A percentile compares a stretch with the other conserved stretches of the same genome.
phyloP scores from a whole-genome alignment of 2,113 vertebrate genomes.

The Lepisosteus osseus region DNA sequence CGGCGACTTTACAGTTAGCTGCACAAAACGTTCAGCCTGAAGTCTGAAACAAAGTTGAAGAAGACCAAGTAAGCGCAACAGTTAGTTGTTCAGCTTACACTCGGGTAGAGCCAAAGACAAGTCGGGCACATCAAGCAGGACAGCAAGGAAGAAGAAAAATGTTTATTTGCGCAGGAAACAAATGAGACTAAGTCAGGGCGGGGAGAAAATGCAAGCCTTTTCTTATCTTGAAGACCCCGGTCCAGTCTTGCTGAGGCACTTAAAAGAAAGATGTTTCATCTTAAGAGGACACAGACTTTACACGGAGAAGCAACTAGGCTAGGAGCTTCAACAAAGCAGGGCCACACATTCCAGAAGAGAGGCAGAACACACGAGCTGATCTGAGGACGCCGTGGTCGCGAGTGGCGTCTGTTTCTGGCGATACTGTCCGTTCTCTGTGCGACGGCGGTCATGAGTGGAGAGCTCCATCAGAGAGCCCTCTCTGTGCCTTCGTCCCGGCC shows the following conservation, averaged over 20 bases:
- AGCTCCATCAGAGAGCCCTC: too few species aligned
- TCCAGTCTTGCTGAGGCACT: not conserved
- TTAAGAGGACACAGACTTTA: slow-evolving; percentile 22
- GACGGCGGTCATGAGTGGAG: not conserved
- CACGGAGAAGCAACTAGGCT: slow-evolving; percentile 6
- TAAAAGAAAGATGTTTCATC: slow-evolving; percentile 25
- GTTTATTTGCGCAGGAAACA: too few species aligned
- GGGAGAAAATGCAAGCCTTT: too few species aligned
- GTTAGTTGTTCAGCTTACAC: too few species aligned
- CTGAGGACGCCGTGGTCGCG: not conserved
- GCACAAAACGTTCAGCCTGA: too few species aligned
- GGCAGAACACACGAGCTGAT: not conserved
- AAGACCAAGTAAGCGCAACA: too few species aligned
- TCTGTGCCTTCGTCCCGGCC: not conserved
- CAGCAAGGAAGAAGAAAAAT: too few species aligned
- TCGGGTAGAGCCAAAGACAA: too few species aligned
- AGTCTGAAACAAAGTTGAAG: too few species aligned
- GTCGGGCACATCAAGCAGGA: too few species aligned
- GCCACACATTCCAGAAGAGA: not conserved
- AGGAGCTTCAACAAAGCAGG: not conserved
- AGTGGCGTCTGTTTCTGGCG: not conserved
- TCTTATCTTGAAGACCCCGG: not conserved
- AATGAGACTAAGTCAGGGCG: too few species aligned
- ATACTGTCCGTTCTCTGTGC: not conserved
- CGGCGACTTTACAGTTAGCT: too few species aligned